Base-by-base conservation (phyloP, 2,797 vertebrate species). In the Cetoscarus ocellatus region DNA sequence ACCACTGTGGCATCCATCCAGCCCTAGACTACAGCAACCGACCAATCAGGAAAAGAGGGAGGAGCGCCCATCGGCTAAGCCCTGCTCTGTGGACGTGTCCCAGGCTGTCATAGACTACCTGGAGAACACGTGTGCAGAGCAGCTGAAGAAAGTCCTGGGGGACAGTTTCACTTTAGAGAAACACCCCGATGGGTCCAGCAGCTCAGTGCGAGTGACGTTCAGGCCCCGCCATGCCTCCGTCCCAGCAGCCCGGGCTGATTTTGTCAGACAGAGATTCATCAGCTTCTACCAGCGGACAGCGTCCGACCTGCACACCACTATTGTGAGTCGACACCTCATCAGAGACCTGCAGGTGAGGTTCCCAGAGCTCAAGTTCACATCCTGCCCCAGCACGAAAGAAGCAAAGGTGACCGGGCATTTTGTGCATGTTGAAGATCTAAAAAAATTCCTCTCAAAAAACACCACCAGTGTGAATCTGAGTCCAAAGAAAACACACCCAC, bases 281-380 rank as follows among this genome's bases (percentile, higher is more conserved):
- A 84, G 81, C 0, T 90, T 94, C 39, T 94, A 93, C 84, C 94
- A 95, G 76, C 91, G 89, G 61, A 84, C 83, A 0, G 91, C 91
- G 1, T 91, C 90, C 0, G 86, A 91, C 61, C 67, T 95, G 19
- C 74, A 86, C 47, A 27, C 61, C 4, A 74, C 8, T 11, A 50
- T 54, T 6, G 0, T 83, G 18, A 44, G 58, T 19, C 7, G 40
- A 14, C 14, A 19, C 0, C 3, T 61, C 7, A 9, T 0, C 1
- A 14, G 7, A 5, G 17, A 43, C 3, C 68, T 91, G 55, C 27
- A 48, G 17, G 11, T 0, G 35, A 56, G 9, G 10, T 94, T 92
- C 64, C 89, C 91, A 10, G 66, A 74, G 1, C 76, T 94, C 8
- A 27, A 86, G 35, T 70, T 93, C 10, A 10, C 13, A 17, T 5